Base-by-base conservation (phyloP, 1,140 invertebrate genomes). In the Melitaea cinxia region DNA sequence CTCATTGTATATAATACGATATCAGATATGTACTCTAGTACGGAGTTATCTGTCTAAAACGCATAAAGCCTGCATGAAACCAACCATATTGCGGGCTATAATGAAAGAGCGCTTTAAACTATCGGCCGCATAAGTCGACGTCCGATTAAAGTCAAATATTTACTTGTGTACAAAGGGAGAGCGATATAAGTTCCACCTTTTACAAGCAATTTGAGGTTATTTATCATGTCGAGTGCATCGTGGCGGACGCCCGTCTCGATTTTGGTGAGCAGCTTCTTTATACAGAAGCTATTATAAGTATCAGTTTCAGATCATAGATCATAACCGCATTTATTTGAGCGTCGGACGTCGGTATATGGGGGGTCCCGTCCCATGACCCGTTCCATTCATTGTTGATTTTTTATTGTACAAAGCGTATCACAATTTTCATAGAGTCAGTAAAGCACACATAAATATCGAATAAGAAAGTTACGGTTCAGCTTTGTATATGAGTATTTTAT, bases 301-400 rank as follows among this genome's bases (percentile, higher is more conserved):
- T 91, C 88, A 85, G 79, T 91, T 91, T 87, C 88, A 85, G 77
- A 87, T 91, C 88, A 87, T 91, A 89, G 85, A 91, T 91, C 88
- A 91, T 91, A 88, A 85, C 83, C 68, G 82, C 83, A 80, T 89
- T 86, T 85, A 82, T 88, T 86, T 73, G 71, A 77, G 70, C 75
- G 60, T 63, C 74, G 67, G 66, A 53, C 68, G 68, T 66, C 71
- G 61, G 74, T 66, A 70, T 79, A 65, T 75, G 88, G 88, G 88
- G 84, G 85, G 86, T 86, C 88, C 75, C 75, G 73, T 77, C 74
- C 50, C 55, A 42, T 73, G 72, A 72, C 69, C 66, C 72, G 53
- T 64, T 74, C 72, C 72, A 75, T 75, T 80, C 79, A 83, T 82
- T 85, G 79, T 81, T 80, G 72, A 78, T 61, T 87, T 84, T 87